Conservation (phyloP, 1,140 invertebrate species). For the Brachionus koreanus region DNA sequence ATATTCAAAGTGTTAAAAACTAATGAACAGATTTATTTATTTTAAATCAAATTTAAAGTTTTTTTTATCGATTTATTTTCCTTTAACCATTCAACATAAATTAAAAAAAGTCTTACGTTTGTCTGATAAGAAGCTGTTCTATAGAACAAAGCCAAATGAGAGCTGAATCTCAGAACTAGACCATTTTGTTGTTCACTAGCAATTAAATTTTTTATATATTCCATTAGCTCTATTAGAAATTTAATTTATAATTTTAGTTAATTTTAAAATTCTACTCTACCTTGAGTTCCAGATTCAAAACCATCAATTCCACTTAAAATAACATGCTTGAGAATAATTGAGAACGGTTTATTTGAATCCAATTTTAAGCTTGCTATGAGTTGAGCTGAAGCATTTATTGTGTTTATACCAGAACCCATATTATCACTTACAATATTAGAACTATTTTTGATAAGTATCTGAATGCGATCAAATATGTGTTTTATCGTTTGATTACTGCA, state of each 20-base stretch:
- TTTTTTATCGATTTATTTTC: no score
- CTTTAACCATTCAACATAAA: no score
- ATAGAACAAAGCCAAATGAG: conserved; percentile 78
- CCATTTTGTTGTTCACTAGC: background rate
- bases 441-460: conserved; percentile 20
- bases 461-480: conserved; percentile 33
- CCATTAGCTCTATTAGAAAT: background rate
- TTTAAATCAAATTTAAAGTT: no score
- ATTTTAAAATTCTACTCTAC: conserved; percentile 9
- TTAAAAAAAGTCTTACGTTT: conserved; percentile 48
- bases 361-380: background rate
- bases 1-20: no score
- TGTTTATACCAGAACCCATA: background rate
- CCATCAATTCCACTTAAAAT: conserved; percentile 5
- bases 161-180: conserved; percentile 69
- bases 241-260: background rate
- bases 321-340: background rate
- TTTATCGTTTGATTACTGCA: conserved; percentile 8
- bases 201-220: conserved; percentile 24
- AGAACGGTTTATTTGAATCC: conserved; percentile 22
- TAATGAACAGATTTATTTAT: no score
- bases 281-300: background rate
- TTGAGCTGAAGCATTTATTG: conserved; percentile 13
- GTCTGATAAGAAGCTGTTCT: conserved; percentile 66
- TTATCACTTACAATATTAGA: background rate